Conservation (phyloP, 2,797 vertebrate species). For the Cirrhinus mrigala region DNA sequence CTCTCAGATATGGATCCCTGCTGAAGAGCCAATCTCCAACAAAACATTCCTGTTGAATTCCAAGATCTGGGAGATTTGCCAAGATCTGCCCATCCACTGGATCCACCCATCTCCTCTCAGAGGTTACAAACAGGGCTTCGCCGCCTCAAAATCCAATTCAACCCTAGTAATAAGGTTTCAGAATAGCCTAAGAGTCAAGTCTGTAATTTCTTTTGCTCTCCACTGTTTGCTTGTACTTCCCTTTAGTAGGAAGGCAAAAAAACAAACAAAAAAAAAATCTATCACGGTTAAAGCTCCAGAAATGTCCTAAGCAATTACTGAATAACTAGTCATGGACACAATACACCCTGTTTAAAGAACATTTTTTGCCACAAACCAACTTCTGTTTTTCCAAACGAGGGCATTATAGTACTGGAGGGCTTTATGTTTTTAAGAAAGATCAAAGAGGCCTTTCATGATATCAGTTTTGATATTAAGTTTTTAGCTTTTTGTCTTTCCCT, state of each 20-base stretch:
- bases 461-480: constrained; percentile 12
- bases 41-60: constrained; percentile 90
- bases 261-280: neutral
- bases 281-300: neutral
- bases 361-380: neutral
- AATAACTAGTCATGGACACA: neutral
- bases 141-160: constrained; percentile 4
- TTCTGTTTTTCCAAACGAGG: neutral
- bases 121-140: constrained; percentile 72
- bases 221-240: constrained; percentile 12
- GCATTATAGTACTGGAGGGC: neutral
- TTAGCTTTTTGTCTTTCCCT: neutral
- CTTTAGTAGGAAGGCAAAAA: neutral
- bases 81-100: constrained; percentile 93
- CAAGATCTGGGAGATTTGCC: constrained; percentile 94
- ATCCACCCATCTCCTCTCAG: constrained; percentile 88
- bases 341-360: neutral
- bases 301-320: neutral
- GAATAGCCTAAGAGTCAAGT: constrained; percentile 16
- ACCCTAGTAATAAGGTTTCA: constrained; percentile 25
- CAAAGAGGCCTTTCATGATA: constrained; percentile 2
- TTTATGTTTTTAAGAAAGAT: neutral
- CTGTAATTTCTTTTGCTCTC: neutral
- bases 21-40: constrained; percentile 90
- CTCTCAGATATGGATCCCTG: constrained; percentile 92